Base-by-base conservation (phyloP, 2,797 vertebrate species). In the Danionella dracula region DNA sequence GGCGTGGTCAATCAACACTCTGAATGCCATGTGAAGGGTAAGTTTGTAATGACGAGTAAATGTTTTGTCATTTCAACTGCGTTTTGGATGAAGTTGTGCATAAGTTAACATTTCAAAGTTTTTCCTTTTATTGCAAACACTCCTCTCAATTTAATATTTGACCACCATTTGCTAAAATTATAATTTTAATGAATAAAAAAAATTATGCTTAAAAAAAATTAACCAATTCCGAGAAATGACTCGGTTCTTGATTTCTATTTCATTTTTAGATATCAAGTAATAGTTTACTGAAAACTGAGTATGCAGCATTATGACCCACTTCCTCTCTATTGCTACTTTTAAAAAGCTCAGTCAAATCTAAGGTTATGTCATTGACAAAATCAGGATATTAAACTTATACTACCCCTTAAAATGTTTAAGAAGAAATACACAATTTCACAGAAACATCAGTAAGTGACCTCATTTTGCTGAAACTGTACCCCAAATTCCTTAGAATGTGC, bases 1-100 rank as follows among this genome's bases (percentile, higher is more conserved):
- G 93, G 92, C 0, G 82, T 96, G 49, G 91, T 96, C 73, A 92
- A 87, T 41, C 93, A 96, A 81, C 89, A 87, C 68, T 72, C 75
- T 6, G 85, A 90, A 70, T 95, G 93, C 38, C 79, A 91, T 1
- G 90, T 84, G 1, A 53, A 87, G 0, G 93, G 94, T 94, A 66
- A 80, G 89, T 50, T 49, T 45, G n/a, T n/a, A 44, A 2, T 29
- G 15, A 57, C 42, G 17, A 57, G 42, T 9, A 15, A 11, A 23
- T 57, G 8, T 2, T 41, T 41, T 10, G 13, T 57, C 10, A 31
- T 42, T 57, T 57, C 13, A 41, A 57, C 5, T 13, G 17, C 13
- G 4, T 6, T 40, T 8, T 41, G 5, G 4, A 57, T 42, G 15
- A 29, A 57, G 17, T 40, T 0, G 2, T 12, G 37, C 11, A n/a